Conservation (phyloP, 2,797 vertebrate genomes). For the Sciurus carolinensis region DNA sequence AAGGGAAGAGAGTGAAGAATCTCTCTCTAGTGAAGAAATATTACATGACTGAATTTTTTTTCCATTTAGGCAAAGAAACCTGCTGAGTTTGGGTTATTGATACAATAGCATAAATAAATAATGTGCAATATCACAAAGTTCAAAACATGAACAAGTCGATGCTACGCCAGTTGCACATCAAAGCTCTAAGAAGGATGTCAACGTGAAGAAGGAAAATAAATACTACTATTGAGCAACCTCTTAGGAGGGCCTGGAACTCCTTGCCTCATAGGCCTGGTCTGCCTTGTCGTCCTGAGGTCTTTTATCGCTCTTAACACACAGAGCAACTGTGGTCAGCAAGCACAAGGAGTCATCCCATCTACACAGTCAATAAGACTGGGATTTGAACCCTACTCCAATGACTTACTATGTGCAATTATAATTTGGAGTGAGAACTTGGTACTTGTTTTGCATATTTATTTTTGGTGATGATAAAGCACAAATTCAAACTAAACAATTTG, state of each 20-base stretch:
- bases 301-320: not conserved
- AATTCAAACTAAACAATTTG: not conserved
- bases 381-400: not conserved
- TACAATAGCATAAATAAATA: not conserved
- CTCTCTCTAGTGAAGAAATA: not conserved
- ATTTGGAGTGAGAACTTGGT: not conserved
- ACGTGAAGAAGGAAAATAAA: not conserved
- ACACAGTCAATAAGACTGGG: not conserved
- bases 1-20: not conserved
- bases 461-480: not conserved
- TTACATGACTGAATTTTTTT: not conserved
- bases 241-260: no score
- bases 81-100: not conserved
- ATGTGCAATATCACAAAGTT: not conserved
- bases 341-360: not conserved
- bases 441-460: not conserved
- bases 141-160: not conserved
- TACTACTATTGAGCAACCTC: not conserved
- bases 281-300: not conserved
- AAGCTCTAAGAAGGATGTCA: not conserved
- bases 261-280: not conserved
- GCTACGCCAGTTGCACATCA: not conserved
- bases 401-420: not conserved
- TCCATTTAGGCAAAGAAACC: slow-evolving; percentile 4
- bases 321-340: not conserved